Evolutionary conservation across 2,888 invertebrate genomes (phyloP).

Genomic region (Acanthoscelides obtectus): DNA sequence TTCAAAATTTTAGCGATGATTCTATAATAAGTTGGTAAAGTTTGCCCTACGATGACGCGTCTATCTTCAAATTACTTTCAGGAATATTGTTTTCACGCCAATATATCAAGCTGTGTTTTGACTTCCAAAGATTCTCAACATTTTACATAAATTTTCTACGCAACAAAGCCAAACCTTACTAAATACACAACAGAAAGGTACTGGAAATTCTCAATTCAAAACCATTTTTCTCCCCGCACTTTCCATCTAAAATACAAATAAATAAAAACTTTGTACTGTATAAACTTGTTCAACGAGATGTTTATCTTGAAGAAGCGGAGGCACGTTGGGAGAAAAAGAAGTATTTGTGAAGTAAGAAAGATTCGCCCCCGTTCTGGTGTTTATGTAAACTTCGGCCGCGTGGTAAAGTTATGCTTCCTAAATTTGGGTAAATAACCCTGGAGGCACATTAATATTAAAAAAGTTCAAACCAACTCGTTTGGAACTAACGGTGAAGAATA

Average conservation of each 20-base stretch:
- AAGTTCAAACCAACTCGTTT: not conserved
- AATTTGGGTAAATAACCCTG: not conserved
- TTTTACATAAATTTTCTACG: too few relatives aligned
- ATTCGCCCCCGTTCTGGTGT: not conserved
- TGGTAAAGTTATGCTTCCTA: not conserved
- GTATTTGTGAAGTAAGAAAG: not conserved
- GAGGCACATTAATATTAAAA: not conserved
- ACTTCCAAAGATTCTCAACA: not conserved
- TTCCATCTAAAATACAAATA: too few relatives aligned
- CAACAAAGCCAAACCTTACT: too few relatives aligned
- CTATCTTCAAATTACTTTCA: too few relatives aligned
- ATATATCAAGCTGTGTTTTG: too few relatives aligned
- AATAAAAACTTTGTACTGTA: not conserved
- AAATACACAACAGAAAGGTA: too few relatives aligned
- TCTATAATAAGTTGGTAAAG: too few relatives aligned
- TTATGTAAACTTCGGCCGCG: not conserved
- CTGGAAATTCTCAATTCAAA: too few relatives aligned
- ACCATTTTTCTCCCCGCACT: too few relatives aligned
- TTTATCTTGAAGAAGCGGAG: not conserved
- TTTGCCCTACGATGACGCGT: too few relatives aligned
- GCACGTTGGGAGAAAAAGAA: not conserved
- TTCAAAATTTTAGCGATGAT: too few relatives aligned
- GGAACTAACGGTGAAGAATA: not conserved
- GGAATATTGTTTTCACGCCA: too few relatives aligned
- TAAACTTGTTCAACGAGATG: not conserved